These are phyloP conservation scores for Dendrolimus pini DNA, from an alignment of 2,888 invertebrate species.

Conservation along the genomic window DNA sequence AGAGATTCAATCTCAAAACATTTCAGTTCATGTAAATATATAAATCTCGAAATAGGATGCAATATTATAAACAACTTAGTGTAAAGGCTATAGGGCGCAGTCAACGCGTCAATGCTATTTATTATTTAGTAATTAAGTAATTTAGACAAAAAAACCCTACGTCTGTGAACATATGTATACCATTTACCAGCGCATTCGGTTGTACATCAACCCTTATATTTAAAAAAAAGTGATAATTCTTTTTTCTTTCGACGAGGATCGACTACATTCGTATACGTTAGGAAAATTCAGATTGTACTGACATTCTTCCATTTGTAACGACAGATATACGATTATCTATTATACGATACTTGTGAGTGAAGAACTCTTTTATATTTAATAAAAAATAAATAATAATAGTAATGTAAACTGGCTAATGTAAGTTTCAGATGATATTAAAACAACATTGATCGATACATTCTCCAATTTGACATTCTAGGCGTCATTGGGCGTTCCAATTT, in stretches of 20 bases:
- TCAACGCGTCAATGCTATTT: conserved; percentile 67
- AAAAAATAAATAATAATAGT: conserved; percentile 37
- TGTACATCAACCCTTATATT: conserved; percentile 55
- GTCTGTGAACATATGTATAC: conserved; percentile 74
- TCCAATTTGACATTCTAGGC: background rate
- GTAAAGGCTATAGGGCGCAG: conserved; percentile 67
- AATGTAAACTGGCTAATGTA: conserved; percentile 69
- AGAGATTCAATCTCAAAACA: conserved; percentile 69
- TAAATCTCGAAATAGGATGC: conserved; percentile 47
- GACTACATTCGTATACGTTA: conserved; percentile 87
- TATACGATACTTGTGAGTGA: conserved; percentile 65
- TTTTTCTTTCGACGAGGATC: conserved; percentile 66
- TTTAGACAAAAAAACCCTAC: conserved; percentile 50
- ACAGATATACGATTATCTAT: conserved; percentile 71
- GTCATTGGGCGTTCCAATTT: background rate
- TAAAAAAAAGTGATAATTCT: conserved; percentile 55
- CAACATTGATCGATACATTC: conserved; percentile 4
- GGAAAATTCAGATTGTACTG: conserved; percentile 54
- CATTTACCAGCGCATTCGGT: conserved; percentile 65
- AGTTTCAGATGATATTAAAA: conserved; percentile 57
- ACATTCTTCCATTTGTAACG: conserved; percentile 68
- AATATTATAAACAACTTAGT: conserved; percentile 69
- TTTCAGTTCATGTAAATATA: conserved; percentile 57
- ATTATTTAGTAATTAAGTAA: conserved; percentile 72
- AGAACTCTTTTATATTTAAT: conserved; percentile 72